phyloP scores from a whole-genome alignment of 2,888 invertebrate species.

The Xestoiulus laeticollis region DNA sequence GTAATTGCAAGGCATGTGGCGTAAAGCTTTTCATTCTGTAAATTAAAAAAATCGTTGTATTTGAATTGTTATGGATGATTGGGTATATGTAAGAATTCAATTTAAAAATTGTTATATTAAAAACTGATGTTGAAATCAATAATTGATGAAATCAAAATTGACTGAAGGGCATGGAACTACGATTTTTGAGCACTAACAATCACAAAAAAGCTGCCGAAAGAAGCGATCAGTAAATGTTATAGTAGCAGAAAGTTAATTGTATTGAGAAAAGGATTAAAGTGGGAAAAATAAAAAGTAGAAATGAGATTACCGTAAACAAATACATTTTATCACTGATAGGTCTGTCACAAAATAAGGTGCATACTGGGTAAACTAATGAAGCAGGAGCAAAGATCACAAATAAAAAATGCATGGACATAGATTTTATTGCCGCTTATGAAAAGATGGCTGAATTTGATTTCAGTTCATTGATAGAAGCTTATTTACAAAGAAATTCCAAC shows the following conservation, averaged over 20 bases:
- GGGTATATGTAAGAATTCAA: background rate
- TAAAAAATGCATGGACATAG: background rate
- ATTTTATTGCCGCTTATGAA: background rate
- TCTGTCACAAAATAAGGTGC: conserved; percentile 23
- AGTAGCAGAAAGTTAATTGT: background rate
- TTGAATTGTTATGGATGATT: background rate
- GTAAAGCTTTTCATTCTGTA: background rate
- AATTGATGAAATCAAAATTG: background rate
- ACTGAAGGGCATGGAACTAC: background rate
- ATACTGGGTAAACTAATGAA: conserved; percentile 24
- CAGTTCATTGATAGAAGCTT: background rate
- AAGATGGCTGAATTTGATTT: background rate
- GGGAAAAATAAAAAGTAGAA: background rate
- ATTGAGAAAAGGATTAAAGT: background rate
- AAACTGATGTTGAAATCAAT: too few relatives aligned
- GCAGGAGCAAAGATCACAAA: conserved; percentile 26
- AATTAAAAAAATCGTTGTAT: background rate
- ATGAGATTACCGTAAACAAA: conserved; percentile 6
- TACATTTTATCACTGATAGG: conserved; percentile 26
- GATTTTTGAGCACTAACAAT: background rate
- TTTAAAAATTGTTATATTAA: background rate
- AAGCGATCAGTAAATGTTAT: background rate
- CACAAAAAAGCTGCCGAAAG: background rate
- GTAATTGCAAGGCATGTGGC: background rate
- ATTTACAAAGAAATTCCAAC: conserved; percentile 17